A percentile compares a stretch with the other conserved stretches of the same genome.
Evolutionary conservation across 2,113 vertebrate species (phyloP).

Genomic region (Xyliphius kryptos): DNA sequence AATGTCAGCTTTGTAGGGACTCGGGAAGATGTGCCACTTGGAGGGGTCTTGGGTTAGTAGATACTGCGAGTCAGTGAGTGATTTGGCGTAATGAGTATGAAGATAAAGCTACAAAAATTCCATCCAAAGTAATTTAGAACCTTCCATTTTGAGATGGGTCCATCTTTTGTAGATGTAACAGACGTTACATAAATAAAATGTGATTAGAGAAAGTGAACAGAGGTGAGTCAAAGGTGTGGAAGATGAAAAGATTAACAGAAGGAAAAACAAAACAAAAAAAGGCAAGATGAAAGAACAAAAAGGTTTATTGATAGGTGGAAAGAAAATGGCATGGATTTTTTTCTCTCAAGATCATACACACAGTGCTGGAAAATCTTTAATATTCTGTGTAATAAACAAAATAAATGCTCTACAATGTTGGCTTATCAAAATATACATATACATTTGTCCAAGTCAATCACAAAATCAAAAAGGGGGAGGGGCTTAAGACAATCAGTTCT

Average conservation of each 20-base stretch:
- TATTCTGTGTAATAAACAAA: constrained; percentile 65
- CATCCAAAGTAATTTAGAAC: no score
- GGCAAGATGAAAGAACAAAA: constrained; percentile 63
- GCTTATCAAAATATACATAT: constrained; percentile 47
- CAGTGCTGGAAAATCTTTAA: constrained; percentile 63
- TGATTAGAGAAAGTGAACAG: background rate
- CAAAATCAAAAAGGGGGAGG: constrained; percentile 2
- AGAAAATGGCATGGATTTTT: constrained; percentile 43
- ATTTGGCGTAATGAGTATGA: no score
- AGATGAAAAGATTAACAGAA: constrained; percentile 52
- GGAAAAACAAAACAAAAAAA: constrained; percentile 52
- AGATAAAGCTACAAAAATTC: no score
- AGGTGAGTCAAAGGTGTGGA: constrained; percentile 38
- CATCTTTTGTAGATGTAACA: no score
- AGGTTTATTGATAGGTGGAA: constrained; percentile 70
- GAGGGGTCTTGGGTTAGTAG: no score
- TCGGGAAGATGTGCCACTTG: no score
- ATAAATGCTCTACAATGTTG: constrained; percentile 46
- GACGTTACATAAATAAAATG: no score
- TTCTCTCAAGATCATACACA: constrained; percentile 41
- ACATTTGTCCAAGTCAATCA: background rate
- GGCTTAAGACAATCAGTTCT: background rate
- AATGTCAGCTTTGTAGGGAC: no score
- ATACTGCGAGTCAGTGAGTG: no score
- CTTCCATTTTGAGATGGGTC: no score